These are phyloP conservation scores for Aurelia aurita DNA, from an alignment of 30 jellyfish, hydroid and myxozoan genomes.

Conservation along the genomic window DNA sequence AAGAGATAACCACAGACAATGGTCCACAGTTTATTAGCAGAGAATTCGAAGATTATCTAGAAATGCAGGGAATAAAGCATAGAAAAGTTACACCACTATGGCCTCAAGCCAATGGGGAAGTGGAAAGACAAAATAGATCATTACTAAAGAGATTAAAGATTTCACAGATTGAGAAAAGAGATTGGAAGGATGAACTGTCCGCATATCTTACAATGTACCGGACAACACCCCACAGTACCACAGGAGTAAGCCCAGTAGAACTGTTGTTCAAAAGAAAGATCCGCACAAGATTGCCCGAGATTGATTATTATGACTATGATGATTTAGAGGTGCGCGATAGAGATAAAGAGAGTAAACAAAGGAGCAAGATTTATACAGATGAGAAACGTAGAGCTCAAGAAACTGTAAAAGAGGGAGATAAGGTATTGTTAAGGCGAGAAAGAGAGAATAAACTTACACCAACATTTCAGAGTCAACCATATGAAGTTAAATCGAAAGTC, in stretches of 20 bases:
- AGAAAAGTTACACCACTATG: conserved; percentile 61
- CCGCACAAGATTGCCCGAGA: conserved; percentile 38
- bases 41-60: conserved; percentile 47
- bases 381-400: conserved; percentile 35
- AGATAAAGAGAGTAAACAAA: conserved; percentile 30
- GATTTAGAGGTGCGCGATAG: conserved; percentile 43
- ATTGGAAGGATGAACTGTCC: conserved; percentile 57
- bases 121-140: conserved; percentile 50
- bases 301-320: conserved; percentile 28
- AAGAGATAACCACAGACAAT: not conserved
- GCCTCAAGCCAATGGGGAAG: conserved; percentile 78
- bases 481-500: conserved; percentile 26
- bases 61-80: conserved; percentile 52
- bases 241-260: conserved; percentile 65
- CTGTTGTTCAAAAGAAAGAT: conserved; percentile 37
- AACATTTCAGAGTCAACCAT: conserved; percentile 41
- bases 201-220: conserved; percentile 57
- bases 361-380: conserved; percentile 30
- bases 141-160: conserved; percentile 36
- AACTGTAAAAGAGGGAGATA: conserved; percentile 46
- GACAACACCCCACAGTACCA: conserved; percentile 73
- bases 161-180: conserved; percentile 62
- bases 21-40: conserved; percentile 69
- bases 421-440: conserved; percentile 43
- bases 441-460: conserved; percentile 42